Base-by-base conservation (phyloP, 1,140 invertebrate genomes). In the Atta colombica region DNA sequence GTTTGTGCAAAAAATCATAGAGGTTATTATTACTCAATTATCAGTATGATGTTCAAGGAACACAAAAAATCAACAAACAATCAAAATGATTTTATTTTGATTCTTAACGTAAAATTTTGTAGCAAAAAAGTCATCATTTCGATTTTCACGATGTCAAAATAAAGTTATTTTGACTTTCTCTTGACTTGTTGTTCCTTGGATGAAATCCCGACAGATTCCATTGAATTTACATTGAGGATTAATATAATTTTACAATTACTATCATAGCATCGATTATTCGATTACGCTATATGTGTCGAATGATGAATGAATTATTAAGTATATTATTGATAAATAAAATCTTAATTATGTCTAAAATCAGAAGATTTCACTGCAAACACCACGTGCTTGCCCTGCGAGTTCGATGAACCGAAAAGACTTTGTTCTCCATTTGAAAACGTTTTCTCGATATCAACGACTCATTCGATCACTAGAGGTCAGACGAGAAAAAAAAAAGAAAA, bases 331-430 rank as follows among this genome's bases (percentile, higher is more conserved):
- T 75, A 39, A 61, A 39, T 61, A 75, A 75, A 58, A 61, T 18
- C 7, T 45, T 1, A 21, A 39, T 16, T 31, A 7, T 31, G 5
- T 39, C 16, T 21, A 2, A 75, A 35, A 75, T 61, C 16, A 14
- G 21, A 85, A 18, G 25, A 71, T 53, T 18, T 35, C 60, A 14
- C 60, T 65, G 31, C 31, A 10, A 3, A 28, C 39, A 66, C 60
- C 77, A 78, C 77, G 77, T 78, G 77, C 6, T 65, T 28, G 16
- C 16, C 6, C 28, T 39, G 21, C 35, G 12, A 69, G 58, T 63
- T 77, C 60, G 77, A 61, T 25, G 58, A 49, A 49, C 60, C 77
- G 39, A n/a, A 66, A 66, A 31, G 45, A 31, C 39, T 28, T 31
- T 12, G 14, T 65, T 49, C 25, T 60, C 66, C 66, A 25, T 69